Evolutionary conservation across 2,888 invertebrate species (phyloP).

Genomic region (Sericinus montela): DNA sequence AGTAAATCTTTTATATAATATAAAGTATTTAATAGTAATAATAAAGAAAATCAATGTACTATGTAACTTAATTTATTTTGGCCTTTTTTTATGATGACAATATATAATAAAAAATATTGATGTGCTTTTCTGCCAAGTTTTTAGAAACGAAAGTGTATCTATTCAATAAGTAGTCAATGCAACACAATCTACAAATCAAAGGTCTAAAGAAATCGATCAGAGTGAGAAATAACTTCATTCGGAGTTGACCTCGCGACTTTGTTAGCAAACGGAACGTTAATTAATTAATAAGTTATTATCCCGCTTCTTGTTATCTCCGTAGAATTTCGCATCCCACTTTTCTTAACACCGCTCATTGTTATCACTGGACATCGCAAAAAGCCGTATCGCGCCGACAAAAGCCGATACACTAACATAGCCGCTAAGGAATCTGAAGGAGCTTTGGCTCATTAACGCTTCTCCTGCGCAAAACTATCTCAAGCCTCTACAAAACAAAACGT

Average conservation of each 20-base stretch:
- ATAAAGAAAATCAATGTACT: no score
- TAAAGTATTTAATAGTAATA: no score
- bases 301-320: constrained; percentile 48
- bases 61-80: no score
- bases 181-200: neutral
- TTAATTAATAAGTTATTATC: constrained; percentile 56
- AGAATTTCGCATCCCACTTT: constrained; percentile 56
- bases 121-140: no score
- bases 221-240: constrained; percentile 12
- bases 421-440: constrained; percentile 63
- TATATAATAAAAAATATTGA: no score
- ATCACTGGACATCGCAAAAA: constrained; percentile 76
- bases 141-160: no score
- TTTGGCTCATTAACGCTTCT: constrained; percentile 74
- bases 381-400: constrained; percentile 71
- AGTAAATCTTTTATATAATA: no score
- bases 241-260: neutral
- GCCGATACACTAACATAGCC: constrained; percentile 67
- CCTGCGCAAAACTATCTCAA: constrained; percentile 42
- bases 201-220: constrained; percentile 16
- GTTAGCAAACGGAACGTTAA: constrained; percentile 34
- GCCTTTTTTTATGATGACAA: no score
- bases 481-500: constrained; percentile 31
- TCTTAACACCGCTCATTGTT: constrained; percentile 66
- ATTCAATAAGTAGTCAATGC: no score